Evolutionary conservation across 1,140 invertebrate species (phyloP).

Genomic region (Drosophila elegans): DNA sequence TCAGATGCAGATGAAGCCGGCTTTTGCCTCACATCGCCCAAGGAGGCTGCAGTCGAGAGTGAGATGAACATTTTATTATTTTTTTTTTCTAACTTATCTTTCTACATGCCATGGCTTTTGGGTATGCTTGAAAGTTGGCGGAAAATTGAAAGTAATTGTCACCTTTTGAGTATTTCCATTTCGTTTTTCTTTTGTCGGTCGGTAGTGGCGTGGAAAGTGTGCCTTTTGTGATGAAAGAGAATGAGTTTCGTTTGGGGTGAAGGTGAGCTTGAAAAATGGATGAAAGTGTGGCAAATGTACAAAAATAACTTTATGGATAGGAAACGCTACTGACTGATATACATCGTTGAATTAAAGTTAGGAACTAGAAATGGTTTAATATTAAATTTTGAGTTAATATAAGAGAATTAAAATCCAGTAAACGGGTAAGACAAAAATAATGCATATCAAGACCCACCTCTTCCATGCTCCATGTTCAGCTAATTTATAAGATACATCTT

Average conservation of each 20-base stretch:
- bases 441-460: constrained; percentile 9
- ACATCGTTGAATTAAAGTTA: not conserved
- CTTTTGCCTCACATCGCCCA: constrained; percentile 35
- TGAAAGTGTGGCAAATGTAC: constrained; percentile 36
- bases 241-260: constrained; percentile 42
- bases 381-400: not conserved
- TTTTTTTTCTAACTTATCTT: constrained; percentile 15
- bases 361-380: no score
- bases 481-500: constrained; percentile 33
- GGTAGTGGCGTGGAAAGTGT: constrained; percentile 53
- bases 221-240: constrained; percentile 36
- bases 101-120: constrained; percentile 21
- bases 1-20: constrained; percentile 23
- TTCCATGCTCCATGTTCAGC: constrained; percentile 1
- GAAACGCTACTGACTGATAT: not conserved
- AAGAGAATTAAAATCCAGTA: not conserved
- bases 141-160: constrained; percentile 82
- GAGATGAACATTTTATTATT: constrained; percentile 29
- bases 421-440: constrained; percentile 15
- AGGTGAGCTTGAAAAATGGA: constrained; percentile 46
- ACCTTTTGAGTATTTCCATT: constrained; percentile 60
- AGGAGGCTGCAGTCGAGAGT: constrained; percentile 23
- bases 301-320: constrained; percentile 1
- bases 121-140: constrained; percentile 40
- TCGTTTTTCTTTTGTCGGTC: constrained; percentile 21